These are phyloP conservation scores for Perca flavescens DNA, from an alignment of 2,113 vertebrate species.

Conservation along the genomic window DNA sequence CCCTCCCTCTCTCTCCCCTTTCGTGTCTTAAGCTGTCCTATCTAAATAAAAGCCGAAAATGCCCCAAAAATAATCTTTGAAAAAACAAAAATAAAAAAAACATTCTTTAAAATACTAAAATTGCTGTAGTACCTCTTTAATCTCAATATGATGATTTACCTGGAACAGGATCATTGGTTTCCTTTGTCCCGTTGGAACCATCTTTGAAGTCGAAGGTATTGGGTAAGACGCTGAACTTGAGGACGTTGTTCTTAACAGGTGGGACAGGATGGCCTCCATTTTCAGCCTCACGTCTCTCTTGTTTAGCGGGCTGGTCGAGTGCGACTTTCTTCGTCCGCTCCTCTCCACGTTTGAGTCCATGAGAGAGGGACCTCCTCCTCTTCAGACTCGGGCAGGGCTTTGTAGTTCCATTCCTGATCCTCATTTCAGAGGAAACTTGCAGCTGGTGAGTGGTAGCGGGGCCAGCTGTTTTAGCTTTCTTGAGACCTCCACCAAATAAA, in stretches of 20 bases:
- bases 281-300: neutral
- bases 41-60: too few species aligned
- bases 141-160: slow-evolving; percentile 58
- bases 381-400: neutral
- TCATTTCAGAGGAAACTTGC: slow-evolving; percentile 1
- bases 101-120: neutral
- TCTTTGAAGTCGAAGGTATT: slow-evolving; percentile 71
- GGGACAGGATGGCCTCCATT: neutral
- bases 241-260: slow-evolving; percentile 20
- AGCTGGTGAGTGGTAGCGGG: neutral
- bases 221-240: slow-evolving; percentile 77
- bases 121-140: too few species aligned
- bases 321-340: neutral
- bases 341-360: neutral
- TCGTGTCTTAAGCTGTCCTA: too few species aligned
- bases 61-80: too few species aligned
- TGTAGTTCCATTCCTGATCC: neutral
- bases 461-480: neutral
- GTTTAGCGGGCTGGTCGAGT: neutral
- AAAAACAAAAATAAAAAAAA: too few species aligned
- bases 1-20: too few species aligned
- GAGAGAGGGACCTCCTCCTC: neutral
- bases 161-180: neutral
- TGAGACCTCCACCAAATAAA: fast-evolving
- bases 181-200: neutral